Base-by-base conservation (phyloP, 2,888 invertebrate genomes). In the Microplitis manilae region DNA sequence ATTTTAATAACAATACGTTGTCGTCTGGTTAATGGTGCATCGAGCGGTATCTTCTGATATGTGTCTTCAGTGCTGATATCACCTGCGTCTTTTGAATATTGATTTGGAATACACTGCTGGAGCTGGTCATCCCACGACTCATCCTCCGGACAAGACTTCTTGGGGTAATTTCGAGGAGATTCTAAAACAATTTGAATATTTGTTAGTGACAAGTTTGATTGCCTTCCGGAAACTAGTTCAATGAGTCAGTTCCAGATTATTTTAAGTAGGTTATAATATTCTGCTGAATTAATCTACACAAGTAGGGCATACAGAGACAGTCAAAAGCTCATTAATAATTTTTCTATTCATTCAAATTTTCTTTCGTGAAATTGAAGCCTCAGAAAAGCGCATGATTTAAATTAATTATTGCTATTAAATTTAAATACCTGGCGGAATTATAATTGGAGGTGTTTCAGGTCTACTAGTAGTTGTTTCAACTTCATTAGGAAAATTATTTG, bases 81-180 rank as follows among this genome's bases (percentile, higher is more conserved):
- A 6, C 80, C 81, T 2, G 76, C 73, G 73, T 81, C 81, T 65
- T 73, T 76, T 30, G 81, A 77, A 67, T 81, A 79, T 75, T 81
- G 83, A 65, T 80, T 80, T 40, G 81, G 80, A 40, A 83, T 81
- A 77, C 82, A 83, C 72, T 83, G 82, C 68, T 81, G 75, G 67
- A 78, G 77, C 62, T 82, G 80, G 50, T 71, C 75, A 76, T 80
- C 81, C 81, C 80, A 80, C 40, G 80, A 81, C 81, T 82, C 79
- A 78, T 79, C 79, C 71, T 81, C 80, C 70, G 79, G 75, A 72
- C 83, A 83, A 65, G 84, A 84, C 70, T 78, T 70, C 80, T 79
- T 76, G 13, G 80, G 83, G 79, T 84, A 84, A 80, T 85, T 84
- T 9, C 7, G 50, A 38, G 20, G 59, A 41, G 17, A 5, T 15